Conservation (phyloP, 2,797 vertebrate genomes). For the Emydoidea blandingii region DNA sequence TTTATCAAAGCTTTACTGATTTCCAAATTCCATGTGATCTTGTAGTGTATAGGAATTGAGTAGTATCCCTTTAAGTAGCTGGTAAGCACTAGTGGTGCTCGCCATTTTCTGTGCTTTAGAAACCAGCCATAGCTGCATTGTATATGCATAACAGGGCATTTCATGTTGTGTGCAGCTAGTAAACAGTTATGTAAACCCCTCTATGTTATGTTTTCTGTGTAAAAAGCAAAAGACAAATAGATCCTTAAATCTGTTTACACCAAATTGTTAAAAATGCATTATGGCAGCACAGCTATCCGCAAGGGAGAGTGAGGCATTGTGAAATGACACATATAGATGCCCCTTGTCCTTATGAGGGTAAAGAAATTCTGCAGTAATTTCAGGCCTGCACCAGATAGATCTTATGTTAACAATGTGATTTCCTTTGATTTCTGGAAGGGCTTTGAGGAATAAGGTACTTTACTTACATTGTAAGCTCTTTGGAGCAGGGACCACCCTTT, state of each 20-base stretch:
- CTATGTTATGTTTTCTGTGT: background rate
- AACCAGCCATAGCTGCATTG: too few species aligned
- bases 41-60: background rate
- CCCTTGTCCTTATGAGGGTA: background rate
- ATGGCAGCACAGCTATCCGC: background rate
- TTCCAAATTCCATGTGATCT: background rate
- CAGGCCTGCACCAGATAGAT: background rate
- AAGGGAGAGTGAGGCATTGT: background rate
- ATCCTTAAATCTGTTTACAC: background rate
- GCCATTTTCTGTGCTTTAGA: too few species aligned
- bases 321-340: background rate
- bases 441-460: background rate
- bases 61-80: background rate
- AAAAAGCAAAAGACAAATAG: background rate
- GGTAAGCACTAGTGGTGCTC: too few species aligned
- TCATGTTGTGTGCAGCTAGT: too few species aligned
- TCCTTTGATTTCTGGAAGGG: background rate
- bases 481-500: background rate
- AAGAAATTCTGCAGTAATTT: background rate
- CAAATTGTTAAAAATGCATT: background rate
- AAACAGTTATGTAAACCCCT: background rate
- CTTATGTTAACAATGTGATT: background rate
- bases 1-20: background rate
- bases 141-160: too few species aligned
- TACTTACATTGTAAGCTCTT: background rate